A percentile compares a stretch with the other conserved stretches of the same genome.
phyloP scores from a whole-genome alignment of 2,888 invertebrate genomes.

The Protonemura montana region DNA sequence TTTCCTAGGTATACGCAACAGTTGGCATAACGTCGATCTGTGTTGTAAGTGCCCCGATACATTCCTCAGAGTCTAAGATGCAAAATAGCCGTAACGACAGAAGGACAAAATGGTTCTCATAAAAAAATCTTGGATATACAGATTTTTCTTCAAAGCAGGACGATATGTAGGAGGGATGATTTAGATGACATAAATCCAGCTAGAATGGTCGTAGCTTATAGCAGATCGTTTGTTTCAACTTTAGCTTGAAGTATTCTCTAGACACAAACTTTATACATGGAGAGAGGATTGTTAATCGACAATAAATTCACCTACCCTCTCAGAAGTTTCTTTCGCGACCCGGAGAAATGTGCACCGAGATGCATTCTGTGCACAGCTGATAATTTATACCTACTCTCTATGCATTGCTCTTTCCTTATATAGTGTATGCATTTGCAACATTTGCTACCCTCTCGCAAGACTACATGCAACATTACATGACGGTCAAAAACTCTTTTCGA shows the following conservation, averaged over 20 bases:
- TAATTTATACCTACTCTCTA: not conserved
- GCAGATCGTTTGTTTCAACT: conserved; percentile 4
- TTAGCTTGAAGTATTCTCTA: not conserved
- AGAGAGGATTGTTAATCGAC: not conserved
- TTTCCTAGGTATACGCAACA: not conserved
- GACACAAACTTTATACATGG: not conserved
- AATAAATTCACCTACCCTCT: not conserved
- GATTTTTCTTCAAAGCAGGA: not conserved
- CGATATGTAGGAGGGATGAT: conserved; percentile 13
- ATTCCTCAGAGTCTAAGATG: not conserved
- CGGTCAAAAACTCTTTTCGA: not conserved
- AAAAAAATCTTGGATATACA: not conserved
- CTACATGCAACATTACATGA: not conserved
- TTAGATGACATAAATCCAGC: conserved; percentile 7
- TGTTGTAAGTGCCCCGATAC: not conserved
- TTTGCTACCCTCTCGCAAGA: not conserved
- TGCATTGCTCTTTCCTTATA: not conserved
- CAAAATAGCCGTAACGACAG: not conserved
- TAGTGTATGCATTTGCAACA: not conserved
- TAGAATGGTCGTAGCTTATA: conserved; percentile 8
- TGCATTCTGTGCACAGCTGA: not conserved
- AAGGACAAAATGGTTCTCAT: conserved; percentile 18
- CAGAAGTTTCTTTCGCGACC: not conserved
- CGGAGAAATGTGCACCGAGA: not conserved
- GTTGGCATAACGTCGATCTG: not conserved